Evolutionary conservation across 2,797 vertebrate genomes (phyloP).

Genomic region (Lophura swinhoii): DNA sequence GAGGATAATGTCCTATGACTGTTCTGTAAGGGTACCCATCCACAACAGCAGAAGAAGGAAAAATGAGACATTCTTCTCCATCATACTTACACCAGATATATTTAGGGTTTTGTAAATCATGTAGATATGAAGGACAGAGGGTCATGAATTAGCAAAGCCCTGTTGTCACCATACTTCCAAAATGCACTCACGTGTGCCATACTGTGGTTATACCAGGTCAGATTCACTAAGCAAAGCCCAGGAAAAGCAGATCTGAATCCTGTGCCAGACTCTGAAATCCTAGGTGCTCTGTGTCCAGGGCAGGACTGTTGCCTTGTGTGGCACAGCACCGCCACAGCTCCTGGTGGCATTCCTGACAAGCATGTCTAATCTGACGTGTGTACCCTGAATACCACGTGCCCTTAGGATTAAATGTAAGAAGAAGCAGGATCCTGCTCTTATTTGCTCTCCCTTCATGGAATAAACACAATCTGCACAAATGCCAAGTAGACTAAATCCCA

Average conservation of each 20-base stretch:
- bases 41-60: neutral
- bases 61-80: neutral
- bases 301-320: neutral
- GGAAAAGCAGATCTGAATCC: neutral
- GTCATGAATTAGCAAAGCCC: neutral
- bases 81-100: neutral
- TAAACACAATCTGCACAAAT: neutral
- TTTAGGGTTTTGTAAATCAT: neutral
- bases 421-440: neutral
- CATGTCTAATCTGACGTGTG: neutral
- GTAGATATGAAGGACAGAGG: neutral
- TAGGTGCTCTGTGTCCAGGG: neutral
- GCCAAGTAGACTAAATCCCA: neutral
- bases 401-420: neutral
- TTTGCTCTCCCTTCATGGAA: neutral
- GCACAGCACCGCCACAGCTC: neutral
- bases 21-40: neutral
- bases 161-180: neutral
- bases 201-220: neutral
- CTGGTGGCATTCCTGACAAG: neutral
- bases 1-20: neutral
- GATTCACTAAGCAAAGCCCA: neutral
- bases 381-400: rapidly evolving
- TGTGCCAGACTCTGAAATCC: neutral
- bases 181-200: neutral